These are phyloP conservation scores for Tribolium madens DNA, from an alignment of 1,140 invertebrate species.

Conservation along the genomic window DNA sequence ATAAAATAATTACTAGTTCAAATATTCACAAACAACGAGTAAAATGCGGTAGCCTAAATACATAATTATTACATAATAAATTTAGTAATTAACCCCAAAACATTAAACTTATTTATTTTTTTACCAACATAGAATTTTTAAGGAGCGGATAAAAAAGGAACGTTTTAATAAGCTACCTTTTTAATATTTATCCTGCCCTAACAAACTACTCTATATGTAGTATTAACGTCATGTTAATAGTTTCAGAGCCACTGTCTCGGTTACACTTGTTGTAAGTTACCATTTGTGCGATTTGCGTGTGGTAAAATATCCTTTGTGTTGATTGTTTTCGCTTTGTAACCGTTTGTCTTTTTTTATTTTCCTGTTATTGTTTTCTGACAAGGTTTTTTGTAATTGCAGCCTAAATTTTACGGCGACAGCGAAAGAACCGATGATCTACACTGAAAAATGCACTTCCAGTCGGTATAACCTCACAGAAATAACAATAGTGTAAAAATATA, in stretches of 20 bases:
- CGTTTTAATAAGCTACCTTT: background rate
- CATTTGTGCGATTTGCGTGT: slow-evolving; percentile 48
- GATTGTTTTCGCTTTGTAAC: background rate
- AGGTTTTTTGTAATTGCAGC: slow-evolving; percentile 65
- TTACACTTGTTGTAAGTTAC: slow-evolving; percentile 56
- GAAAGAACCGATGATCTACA: slow-evolving; percentile 69
- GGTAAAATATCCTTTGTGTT: slow-evolving; percentile 14
- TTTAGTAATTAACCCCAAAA: background rate
- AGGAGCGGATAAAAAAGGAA: background rate
- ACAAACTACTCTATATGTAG: too few relatives aligned
- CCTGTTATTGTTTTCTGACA: background rate
- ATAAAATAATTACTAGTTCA: background rate
- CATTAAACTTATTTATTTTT: background rate
- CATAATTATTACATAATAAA: background rate
- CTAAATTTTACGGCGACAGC: slow-evolving; percentile 76
- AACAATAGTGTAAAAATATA: slow-evolving; percentile 49
- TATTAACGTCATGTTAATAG: slow-evolving; percentile 43
- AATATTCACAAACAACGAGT: background rate
- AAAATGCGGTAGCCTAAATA: background rate
- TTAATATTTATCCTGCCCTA: background rate
- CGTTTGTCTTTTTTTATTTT: background rate
- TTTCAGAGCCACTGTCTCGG: slow-evolving; percentile 61
- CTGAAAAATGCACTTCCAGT: slow-evolving; percentile 18
- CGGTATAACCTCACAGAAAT: slow-evolving; percentile 13
- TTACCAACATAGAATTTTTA: background rate